Evolutionary conservation across 2,797 vertebrate genomes (phyloP), one percentile per base, ranked within the genome.

Genomic region (Okamejei kenojei): DNA sequence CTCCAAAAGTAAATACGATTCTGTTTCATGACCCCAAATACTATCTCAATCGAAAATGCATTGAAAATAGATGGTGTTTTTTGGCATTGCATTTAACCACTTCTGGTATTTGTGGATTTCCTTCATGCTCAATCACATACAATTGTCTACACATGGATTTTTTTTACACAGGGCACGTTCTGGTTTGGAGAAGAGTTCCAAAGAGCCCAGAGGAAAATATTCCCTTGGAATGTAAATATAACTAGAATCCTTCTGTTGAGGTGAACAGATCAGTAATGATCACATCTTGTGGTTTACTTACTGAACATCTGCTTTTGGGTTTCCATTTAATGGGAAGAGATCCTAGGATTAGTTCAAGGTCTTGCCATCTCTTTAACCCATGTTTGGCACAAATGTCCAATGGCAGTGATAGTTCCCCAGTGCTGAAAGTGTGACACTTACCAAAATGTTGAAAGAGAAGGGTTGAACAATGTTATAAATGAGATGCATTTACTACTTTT

Each of bases 321-420:
- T 94, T 95, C 94, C 93, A 94, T 93, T 93, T 94, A 58, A 94
- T 63, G 93, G 94, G 93, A 94, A 94, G 94, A 94, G 93, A 90
- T 23, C 21, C n/a, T 13, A 93, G 93, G 35, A 93, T 93, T 93
- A 95, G 93, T 93, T 95, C 94, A 86, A 95, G 96, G 95, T 96
- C 96, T 96, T 96, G 95, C 96, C 95, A 95, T 94, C 93, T 76
- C 93, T 90, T 93, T 94, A 95, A 94, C 65, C 94, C 94, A 93
- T 95, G 94, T 93, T 95, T 94, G 95, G 95, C 94, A 94, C 94
- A 94, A 94, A 94, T 95, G 94, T 71, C 17, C 96, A 95, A 96
- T 95, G 95, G 63, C 21, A 71, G 10, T 91, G n/a, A 38, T 73
- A 1, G 8, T 71, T 9, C 23, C 68, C 65, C 35, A 45, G 21